A percentile compares a stretch with the other conserved stretches of the same genome.
Conservation (phyloP, 2,888 invertebrate species). For the Ennomos quercinarius region DNA sequence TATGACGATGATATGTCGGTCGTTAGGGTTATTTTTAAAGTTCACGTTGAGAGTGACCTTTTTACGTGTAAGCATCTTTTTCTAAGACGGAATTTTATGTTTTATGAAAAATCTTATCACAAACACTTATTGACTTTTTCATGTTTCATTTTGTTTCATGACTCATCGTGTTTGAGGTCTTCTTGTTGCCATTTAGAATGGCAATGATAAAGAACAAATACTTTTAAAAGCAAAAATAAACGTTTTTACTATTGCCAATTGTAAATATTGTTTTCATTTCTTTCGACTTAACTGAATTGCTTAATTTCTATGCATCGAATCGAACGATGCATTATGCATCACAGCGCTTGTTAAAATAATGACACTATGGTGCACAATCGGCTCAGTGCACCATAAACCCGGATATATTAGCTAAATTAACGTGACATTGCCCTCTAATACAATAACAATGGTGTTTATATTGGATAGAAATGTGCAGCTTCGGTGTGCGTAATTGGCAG, state of each 20-base stretch:
- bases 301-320: too few relatives aligned
- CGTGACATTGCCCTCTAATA: slow-evolving; percentile 59
- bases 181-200: too few relatives aligned
- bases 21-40: slow-evolving; percentile 21
- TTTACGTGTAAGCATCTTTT: not conserved
- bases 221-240: too few relatives aligned
- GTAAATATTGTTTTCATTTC: too few relatives aligned
- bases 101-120: not conserved
- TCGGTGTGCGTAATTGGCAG: slow-evolving; percentile 61
- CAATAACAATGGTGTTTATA: slow-evolving; percentile 55
- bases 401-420: slow-evolving; percentile 52
- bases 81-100: slow-evolving; percentile 1
- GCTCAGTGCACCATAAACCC: slow-evolving; percentile 45
- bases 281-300: too few relatives aligned
- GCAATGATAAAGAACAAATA: too few relatives aligned
- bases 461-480: slow-evolving; percentile 60
- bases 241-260: too few relatives aligned
- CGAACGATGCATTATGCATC: slow-evolving; percentile 2
- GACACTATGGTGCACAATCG: slow-evolving; percentile 33
- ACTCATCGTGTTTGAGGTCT: too few relatives aligned
- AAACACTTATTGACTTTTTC: not conserved
- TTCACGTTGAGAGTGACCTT: slow-evolving; percentile 13
- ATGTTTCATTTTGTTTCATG: not conserved
- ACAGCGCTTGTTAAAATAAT: slow-evolving; percentile 29
- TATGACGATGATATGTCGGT: slow-evolving; percentile 25